Evolutionary conservation across 2,797 vertebrate genomes (phyloP), one percentile per base, ranked within the genome.

Genomic region (Gymnoscopelus microlampas): DNA sequence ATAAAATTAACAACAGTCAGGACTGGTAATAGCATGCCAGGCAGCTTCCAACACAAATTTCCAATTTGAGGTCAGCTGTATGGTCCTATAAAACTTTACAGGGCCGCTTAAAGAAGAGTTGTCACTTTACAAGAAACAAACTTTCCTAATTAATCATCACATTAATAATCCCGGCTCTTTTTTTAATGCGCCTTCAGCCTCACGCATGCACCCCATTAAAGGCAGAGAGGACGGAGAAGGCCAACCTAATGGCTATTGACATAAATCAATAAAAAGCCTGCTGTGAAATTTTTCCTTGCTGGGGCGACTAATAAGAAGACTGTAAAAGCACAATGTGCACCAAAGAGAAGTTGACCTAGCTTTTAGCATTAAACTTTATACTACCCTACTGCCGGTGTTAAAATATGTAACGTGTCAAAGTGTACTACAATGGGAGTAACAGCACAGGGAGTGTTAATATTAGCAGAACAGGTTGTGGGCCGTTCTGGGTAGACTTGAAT

Each of bases 1-100:
- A 95, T 97, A 97, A 97, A 97, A 97, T 98, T 97, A 98, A 96
- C 96, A 96, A 91, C 96, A 96, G 93, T 81, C 85, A 87, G 84
- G 77, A 92, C 90, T 91, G 92, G 85, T 94, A 94, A 96, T 91
- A 78, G 87, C 78, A 79, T 89, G 83, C 93, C 92, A 92, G 89
- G 87, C 92, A 80, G 83, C 90, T 95, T 96, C 94, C 93, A 95
- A 94, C 94, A 95, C 95, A 95, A 94, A 96, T 96, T 95, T 95
- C 94, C 94, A 96, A 93, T 95, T 94, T 95, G 95, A 96, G 96
- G 95, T 98, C 94, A 95, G 92, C 94, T 94, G 94, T 92, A 95
- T 83, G 90, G 84, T 95, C 91, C 93, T 93, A 95, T 98, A 97
- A 98, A 97, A 92, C 88, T 97, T 97, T 96, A 98, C 93, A 95